Conservation (phyloP, 2,113 vertebrate genomes). For the Vicugna pacos region DNA sequence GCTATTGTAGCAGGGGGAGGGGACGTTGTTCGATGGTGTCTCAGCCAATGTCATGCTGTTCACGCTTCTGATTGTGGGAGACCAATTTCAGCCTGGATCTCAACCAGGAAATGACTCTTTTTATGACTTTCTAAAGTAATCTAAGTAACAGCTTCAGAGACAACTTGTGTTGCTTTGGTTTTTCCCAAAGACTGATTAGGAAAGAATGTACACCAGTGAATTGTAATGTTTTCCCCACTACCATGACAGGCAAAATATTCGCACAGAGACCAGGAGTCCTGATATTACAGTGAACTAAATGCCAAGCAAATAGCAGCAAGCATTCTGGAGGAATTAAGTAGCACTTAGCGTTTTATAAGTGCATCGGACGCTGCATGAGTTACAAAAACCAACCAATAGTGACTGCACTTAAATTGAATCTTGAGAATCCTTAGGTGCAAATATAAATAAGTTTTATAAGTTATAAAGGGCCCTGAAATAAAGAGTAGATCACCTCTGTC, state of each 20-base stretch:
- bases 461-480: not conserved
- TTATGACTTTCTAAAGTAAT: not conserved
- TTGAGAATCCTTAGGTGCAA: not conserved
- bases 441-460: not conserved
- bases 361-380: not conserved
- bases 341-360: not conserved
- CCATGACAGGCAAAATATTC: not conserved
- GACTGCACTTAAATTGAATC: not conserved
- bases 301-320: not conserved
- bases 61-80: not conserved
- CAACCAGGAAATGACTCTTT: not conserved
- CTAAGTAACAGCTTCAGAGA: not conserved
- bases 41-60: not conserved
- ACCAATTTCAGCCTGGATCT: not conserved
- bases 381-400: not conserved
- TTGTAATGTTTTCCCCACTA: not conserved
- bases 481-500: not conserved
- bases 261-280: not conserved
- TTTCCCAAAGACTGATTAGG: not conserved
- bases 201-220: not conserved
- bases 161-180: not conserved
- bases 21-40: not conserved
- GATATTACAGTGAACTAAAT: not conserved
- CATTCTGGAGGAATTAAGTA: not conserved
- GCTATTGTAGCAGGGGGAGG: not conserved